A percentile compares a stretch with the other conserved stretches of the same genome.
phyloP scores from a whole-genome alignment of 2,113 vertebrate genomes.

The Eidolon helvum region DNA sequence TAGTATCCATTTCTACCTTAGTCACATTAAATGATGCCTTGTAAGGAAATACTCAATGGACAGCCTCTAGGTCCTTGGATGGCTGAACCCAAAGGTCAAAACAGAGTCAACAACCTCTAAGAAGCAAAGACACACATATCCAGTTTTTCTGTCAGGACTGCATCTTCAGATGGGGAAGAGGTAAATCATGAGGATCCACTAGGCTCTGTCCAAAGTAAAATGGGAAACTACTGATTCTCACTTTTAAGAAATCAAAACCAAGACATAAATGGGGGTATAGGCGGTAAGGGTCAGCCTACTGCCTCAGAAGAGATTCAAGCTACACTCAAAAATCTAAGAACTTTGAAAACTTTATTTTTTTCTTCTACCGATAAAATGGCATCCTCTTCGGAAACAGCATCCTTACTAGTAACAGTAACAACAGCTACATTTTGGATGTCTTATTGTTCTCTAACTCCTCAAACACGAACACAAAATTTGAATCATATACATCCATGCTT shows the following conservation, averaged over 20 bases:
- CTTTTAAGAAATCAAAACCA: background rate
- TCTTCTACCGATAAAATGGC: background rate
- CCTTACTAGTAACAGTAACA: background rate
- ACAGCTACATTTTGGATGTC: background rate
- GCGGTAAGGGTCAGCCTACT: background rate
- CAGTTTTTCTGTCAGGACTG: background rate
- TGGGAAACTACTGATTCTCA: background rate
- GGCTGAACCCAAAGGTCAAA: background rate
- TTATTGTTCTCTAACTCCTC: background rate
- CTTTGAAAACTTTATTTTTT: background rate
- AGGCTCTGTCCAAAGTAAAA: conserved; percentile 2
- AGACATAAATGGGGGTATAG: background rate
- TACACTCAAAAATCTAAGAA: background rate
- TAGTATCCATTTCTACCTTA: background rate
- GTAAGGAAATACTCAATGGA: background rate
- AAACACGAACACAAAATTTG: background rate
- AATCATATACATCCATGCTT: background rate
- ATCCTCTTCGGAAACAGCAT: background rate
- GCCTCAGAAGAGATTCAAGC: background rate
- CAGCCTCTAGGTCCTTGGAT: background rate
- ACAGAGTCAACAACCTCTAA: background rate
- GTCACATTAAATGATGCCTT: background rate
- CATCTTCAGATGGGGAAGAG: background rate
- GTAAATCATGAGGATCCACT: background rate
- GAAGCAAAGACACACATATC: background rate